phyloP scores from a whole-genome alignment of 2,888 invertebrate species.

The Sminthurinus aureus region DNA sequence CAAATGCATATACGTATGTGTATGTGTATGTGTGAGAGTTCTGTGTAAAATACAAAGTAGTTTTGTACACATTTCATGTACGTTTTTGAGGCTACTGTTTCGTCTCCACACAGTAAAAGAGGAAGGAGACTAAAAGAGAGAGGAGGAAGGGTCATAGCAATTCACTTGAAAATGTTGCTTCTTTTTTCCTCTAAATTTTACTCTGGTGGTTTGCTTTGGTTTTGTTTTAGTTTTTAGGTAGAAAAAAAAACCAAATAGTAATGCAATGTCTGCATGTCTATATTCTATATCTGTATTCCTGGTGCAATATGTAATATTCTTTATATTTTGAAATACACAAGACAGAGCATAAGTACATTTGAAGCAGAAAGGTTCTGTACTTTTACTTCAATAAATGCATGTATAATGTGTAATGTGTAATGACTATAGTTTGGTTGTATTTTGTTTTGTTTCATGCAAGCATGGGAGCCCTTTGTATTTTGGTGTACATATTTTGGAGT shows the following conservation, averaged over 20 bases:
- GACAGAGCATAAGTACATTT: too few species aligned
- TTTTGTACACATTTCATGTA: not conserved
- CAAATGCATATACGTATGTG: not conserved
- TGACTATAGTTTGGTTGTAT: too few species aligned
- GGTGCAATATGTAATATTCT: not conserved
- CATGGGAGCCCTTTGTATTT: too few species aligned
- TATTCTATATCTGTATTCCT: not conserved
- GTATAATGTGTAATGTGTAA: too few species aligned
- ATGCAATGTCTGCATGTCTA: conserved; percentile 2
- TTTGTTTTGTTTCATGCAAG: too few species aligned
- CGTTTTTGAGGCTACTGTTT: not conserved
- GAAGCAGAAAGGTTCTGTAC: too few species aligned
- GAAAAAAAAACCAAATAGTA: conserved; percentile 10
- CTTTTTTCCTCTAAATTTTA: conserved; percentile 4
- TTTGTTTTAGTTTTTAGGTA: conserved; percentile 23
- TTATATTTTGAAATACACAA: too few species aligned
- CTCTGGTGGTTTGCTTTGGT: conserved; percentile 4
- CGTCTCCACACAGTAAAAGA: not conserved
- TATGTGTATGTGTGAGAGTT: not conserved
- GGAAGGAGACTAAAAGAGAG: not conserved
- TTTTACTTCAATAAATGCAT: too few species aligned
- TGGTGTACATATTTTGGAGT: too few species aligned
- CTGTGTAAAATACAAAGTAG: not conserved
- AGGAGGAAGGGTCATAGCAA: not conserved
- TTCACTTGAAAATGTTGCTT: conserved; percentile 18